Evolutionary conservation across 2,113 vertebrate genomes (phyloP).

Genomic region (Thymallus thymallus): DNA sequence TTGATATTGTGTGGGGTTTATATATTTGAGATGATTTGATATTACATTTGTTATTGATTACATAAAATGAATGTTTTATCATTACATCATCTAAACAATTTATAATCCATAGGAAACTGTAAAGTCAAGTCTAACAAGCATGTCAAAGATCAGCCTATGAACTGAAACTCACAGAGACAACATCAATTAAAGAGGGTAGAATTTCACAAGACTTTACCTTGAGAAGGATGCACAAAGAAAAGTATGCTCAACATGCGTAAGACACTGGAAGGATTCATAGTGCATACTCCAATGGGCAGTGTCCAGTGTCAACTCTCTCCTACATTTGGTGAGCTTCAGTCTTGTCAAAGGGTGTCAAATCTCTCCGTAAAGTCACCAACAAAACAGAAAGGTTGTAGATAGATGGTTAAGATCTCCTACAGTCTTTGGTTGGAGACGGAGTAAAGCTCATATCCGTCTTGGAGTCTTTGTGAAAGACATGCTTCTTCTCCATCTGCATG

Average conservation of each 20-base stretch:
- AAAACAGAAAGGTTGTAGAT: no score
- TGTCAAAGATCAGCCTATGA: no score
- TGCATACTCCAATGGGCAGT: not conserved
- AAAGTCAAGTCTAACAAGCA: no score
- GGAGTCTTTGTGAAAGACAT: not conserved
- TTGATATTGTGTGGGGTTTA: no score
- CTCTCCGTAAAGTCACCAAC: no score
- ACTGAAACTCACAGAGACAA: not conserved
- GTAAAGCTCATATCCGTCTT: constrained; percentile 38
- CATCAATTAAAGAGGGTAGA: not conserved
- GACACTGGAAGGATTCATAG: constrained; percentile 56
- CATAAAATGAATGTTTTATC: no score
- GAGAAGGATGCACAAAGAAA: constrained; percentile 39
- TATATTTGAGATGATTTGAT: no score
- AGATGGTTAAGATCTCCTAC: no score
- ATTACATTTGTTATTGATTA: no score
- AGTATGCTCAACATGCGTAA: constrained; percentile 46
- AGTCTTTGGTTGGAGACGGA: no score
- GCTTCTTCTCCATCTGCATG: constrained; percentile 16
- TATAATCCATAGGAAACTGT: no score
- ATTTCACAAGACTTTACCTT: constrained; percentile 52
- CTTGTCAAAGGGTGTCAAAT: not conserved
- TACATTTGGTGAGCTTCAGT: constrained; percentile 36
- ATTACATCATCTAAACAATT: no score
- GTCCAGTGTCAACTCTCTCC: constrained; percentile 26